These are phyloP conservation scores for Diabrotica undecimpunctata DNA, from an alignment of 1,140 invertebrate species.

Conservation along the genomic window DNA sequence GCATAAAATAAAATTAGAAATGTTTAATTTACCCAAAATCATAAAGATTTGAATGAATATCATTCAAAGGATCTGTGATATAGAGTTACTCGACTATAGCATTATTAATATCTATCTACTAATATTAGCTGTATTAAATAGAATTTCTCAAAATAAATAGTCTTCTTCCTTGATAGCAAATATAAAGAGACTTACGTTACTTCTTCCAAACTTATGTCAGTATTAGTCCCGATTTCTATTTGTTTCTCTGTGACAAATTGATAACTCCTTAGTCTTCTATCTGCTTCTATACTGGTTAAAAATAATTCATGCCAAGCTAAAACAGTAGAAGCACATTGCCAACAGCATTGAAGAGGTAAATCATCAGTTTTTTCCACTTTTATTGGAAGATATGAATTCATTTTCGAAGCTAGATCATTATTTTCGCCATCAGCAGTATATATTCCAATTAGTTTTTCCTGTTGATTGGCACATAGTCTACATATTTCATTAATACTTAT, in stretches of 20 bases:
- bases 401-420: conserved; percentile 52
- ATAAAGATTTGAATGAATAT: too few relatives aligned
- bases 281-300: conserved; percentile 54
- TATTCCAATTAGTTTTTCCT: conserved; percentile 53
- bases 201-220: too few relatives aligned
- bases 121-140: too few relatives aligned
- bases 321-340: conserved; percentile 59
- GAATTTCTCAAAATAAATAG: too few relatives aligned
- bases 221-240: background rate
- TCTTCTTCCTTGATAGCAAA: too few relatives aligned
- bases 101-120: too few relatives aligned
- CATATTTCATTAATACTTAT: conserved; percentile 42
- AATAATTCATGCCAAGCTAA: conserved; percentile 62
- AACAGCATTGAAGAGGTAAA: conserved; percentile 60
- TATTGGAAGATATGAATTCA: conserved; percentile 54
- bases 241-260: conserved; percentile 31
- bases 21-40: too few relatives aligned
- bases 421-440: conserved; percentile 52
- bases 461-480: conserved; percentile 53
- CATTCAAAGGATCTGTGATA: too few relatives aligned
- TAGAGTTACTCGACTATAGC: too few relatives aligned
- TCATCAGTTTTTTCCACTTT: conserved; percentile 55
- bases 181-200: too few relatives aligned
- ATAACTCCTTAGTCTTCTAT: conserved; percentile 48
- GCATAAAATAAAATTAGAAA: too few relatives aligned